A percentile compares a stretch with the other conserved stretches of the same genome.
Evolutionary conservation across 1,140 invertebrate species (phyloP).

Genomic region (Drosophila bifasciata): DNA sequence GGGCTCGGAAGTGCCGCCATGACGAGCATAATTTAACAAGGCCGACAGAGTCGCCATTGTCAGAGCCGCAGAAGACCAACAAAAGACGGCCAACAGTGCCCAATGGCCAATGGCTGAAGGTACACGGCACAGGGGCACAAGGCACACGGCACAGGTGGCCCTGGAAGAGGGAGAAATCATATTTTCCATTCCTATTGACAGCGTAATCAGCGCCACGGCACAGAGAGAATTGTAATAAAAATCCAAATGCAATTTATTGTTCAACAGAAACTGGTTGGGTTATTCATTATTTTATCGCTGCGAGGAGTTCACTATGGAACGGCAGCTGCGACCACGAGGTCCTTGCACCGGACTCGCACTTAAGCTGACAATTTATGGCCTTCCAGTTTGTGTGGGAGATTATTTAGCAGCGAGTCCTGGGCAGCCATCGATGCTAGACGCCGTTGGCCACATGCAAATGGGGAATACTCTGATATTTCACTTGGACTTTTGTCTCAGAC

Average conservation of each 20-base stretch:
- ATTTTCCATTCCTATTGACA: conserved; percentile 80
- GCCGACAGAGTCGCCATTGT: conserved; percentile 53
- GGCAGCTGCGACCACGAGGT: conserved; percentile 62
- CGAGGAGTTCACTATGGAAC: conserved; percentile 60
- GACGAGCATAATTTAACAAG: conserved; percentile 79
- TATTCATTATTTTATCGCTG: conserved; percentile 82
- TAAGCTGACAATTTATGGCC: conserved; percentile 75
- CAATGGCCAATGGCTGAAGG: conserved; percentile 29
- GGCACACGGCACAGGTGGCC: background rate
- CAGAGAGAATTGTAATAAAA: conserved; percentile 65
- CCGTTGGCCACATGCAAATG: conserved; percentile 34
- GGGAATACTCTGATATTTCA: conserved; percentile 26
- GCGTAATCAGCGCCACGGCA: conserved; percentile 74
- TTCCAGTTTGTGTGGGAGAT: conserved; percentile 40
- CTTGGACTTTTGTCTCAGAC: conserved; percentile 32
- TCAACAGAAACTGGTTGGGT: conserved; percentile 61
- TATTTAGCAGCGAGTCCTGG: background rate
- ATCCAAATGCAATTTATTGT: conserved; percentile 82
- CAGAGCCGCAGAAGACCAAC: conserved; percentile 25
- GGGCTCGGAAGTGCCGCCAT: conserved; percentile 76
- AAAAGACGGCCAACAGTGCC: conserved; percentile 25
- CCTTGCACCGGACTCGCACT: conserved; percentile 45
- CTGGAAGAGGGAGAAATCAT: conserved; percentile 57
- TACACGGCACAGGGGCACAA: conserved; percentile 11
- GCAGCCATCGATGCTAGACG: conserved; percentile 5